These are phyloP conservation scores for Scytalopus superciliaris DNA, from an alignment of 2,113 vertebrate species.

Conservation along the genomic window DNA sequence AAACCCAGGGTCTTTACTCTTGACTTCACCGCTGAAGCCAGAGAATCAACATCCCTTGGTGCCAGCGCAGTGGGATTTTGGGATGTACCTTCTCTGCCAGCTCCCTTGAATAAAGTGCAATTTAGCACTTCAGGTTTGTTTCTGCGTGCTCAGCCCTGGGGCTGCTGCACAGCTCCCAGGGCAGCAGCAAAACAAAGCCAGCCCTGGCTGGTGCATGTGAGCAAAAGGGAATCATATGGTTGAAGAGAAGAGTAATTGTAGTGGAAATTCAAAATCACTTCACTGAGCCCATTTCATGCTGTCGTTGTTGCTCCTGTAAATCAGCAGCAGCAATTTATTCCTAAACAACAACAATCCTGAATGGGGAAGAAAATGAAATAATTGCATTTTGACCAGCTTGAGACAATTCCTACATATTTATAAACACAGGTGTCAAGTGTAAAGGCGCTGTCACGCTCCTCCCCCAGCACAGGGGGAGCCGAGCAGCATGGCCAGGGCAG, in stretches of 20 bases:
- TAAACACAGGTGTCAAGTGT: not conserved
- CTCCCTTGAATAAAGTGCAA: not conserved
- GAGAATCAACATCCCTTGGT: not conserved
- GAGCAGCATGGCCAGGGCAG: not conserved
- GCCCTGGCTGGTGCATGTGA: slow-evolving; percentile 25
- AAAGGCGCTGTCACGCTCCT: not conserved
- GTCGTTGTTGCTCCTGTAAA: slow-evolving; percentile 67
- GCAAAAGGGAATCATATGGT: slow-evolving; percentile 70
- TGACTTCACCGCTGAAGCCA: not conserved
- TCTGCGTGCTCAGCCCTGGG: not conserved
- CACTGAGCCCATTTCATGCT: slow-evolving; percentile 71
- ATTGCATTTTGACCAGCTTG: slow-evolving; percentile 67
- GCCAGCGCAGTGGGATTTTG: not conserved
- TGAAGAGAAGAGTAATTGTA: slow-evolving; percentile 75
- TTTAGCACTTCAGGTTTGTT: slow-evolving; percentile 13
- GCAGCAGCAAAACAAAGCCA: not conserved
- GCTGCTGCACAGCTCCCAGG: not conserved
- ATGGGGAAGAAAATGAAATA: slow-evolving; percentile 71
- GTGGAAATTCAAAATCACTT: slow-evolving; percentile 75
- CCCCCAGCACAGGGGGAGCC: not conserved
- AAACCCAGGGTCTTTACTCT: not conserved
- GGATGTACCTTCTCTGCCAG: not conserved
- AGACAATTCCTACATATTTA: slow-evolving; percentile 57
- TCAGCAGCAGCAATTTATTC: slow-evolving; percentile 72
- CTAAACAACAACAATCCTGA: slow-evolving; percentile 66